phyloP scores from a whole-genome alignment of 2,113 vertebrate species.

The Connochaetes taurinus region DNA sequence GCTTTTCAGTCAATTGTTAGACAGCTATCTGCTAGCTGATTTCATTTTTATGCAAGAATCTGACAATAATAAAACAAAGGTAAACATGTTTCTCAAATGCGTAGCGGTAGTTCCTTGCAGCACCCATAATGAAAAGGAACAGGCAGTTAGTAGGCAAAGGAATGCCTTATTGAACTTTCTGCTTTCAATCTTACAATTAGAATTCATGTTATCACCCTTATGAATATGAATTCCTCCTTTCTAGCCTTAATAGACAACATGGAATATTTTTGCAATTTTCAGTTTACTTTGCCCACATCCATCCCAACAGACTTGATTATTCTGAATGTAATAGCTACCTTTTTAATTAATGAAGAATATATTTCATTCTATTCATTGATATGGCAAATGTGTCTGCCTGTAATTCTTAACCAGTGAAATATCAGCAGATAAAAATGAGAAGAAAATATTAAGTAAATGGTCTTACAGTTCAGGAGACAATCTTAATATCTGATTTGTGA shows the following conservation, averaged over 20 bases:
- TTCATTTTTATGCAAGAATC: not conserved
- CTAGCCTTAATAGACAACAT: not conserved
- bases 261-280: not conserved
- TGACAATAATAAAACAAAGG: not conserved
- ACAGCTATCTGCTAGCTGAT: not conserved
- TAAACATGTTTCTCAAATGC: not conserved
- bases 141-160: not conserved
- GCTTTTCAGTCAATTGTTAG: not conserved
- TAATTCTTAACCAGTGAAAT: slow-evolving; percentile 34
- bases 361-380: not conserved
- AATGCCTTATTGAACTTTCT: not conserved
- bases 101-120: not conserved
- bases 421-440: not conserved
- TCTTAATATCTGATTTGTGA: not conserved
- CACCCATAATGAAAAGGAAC: not conserved
- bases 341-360: not conserved
- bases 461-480: not conserved
- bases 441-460: slow-evolving; percentile 13
- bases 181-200: not conserved
- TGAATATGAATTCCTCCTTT: not conserved
- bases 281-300: not conserved
- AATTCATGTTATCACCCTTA: not conserved
- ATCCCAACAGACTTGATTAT: not conserved
- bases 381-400: not conserved
- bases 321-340: not conserved